Conservation (phyloP, 2,113 vertebrate genomes). For the Dipodomys ordii region DNA sequence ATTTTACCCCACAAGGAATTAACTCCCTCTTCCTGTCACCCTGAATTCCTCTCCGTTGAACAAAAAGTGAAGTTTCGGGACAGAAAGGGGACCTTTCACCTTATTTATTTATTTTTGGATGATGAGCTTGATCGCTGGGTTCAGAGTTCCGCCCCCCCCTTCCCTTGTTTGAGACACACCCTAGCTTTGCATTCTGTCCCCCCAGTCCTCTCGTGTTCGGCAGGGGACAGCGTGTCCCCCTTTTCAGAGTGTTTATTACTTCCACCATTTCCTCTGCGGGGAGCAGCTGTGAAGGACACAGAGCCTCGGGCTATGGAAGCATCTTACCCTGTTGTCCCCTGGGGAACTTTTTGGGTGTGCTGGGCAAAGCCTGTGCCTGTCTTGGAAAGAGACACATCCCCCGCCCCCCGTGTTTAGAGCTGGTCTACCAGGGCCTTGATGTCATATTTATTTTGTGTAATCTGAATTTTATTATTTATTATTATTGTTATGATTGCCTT, state of each 20-base stretch:
- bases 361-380: background rate
- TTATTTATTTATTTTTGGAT: background rate
- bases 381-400: background rate
- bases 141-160: background rate
- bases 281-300: slow-evolving; percentile 71
- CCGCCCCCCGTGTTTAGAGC: background rate
- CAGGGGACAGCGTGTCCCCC: slow-evolving; percentile 77
- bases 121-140: slow-evolving; percentile 41
- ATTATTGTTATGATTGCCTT: slow-evolving; percentile 41
- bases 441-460: slow-evolving; percentile 53
- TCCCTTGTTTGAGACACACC: slow-evolving; percentile 43
- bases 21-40: background rate
- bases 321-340: slow-evolving; percentile 38
- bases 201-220: slow-evolving; percentile 46
- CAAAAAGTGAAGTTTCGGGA: background rate
- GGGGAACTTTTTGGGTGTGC: background rate
- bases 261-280: slow-evolving; percentile 72
- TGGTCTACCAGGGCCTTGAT: background rate
- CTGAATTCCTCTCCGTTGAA: background rate
- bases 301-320: slow-evolving; percentile 51
- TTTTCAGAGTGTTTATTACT: slow-evolving; percentile 77
- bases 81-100: background rate
- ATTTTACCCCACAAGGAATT: background rate
- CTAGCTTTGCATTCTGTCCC: slow-evolving; percentile 58
- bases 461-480: background rate